phyloP scores from a whole-genome alignment of 2,113 vertebrate genomes.

The Caloenas nicobarica region DNA sequence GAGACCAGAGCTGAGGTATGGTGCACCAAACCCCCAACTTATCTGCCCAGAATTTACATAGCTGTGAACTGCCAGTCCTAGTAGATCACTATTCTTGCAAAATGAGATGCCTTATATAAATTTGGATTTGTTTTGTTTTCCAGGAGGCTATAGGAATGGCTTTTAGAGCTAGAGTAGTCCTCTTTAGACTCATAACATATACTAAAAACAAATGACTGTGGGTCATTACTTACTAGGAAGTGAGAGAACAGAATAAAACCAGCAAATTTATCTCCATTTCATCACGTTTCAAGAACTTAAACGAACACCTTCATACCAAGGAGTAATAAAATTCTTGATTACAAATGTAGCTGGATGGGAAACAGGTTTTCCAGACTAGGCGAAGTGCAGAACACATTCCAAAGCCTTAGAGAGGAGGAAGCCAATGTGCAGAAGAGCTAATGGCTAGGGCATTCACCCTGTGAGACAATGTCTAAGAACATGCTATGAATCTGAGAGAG shows the following conservation, averaged over 20 bases:
- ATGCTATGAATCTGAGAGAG: not conserved
- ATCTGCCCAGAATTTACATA: not conserved
- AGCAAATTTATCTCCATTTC: not conserved
- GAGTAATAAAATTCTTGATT: not conserved
- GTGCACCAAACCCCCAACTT: not conserved
- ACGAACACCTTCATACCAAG: not conserved
- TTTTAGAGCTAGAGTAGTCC: not conserved
- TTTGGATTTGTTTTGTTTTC: not conserved
- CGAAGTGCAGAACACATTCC: not conserved
- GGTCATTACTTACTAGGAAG: not conserved
- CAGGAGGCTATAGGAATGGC: not conserved
- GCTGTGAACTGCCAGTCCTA: not conserved
- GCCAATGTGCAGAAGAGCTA: not conserved
- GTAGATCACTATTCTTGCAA: not conserved
- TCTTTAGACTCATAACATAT: not conserved
- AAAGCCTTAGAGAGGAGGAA: not conserved
- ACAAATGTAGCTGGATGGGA: not conserved
- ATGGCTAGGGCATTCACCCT: not conserved
- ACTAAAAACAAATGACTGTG: not conserved
- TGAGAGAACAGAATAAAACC: not conserved
- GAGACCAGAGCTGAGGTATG: not conserved
- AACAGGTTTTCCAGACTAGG: not conserved
- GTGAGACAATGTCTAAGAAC: fast-evolving
- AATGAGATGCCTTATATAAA: not conserved
- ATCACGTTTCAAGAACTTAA: not conserved